Base-by-base conservation (phyloP, 2,888 invertebrate genomes). In the Metalampra italica region DNA sequence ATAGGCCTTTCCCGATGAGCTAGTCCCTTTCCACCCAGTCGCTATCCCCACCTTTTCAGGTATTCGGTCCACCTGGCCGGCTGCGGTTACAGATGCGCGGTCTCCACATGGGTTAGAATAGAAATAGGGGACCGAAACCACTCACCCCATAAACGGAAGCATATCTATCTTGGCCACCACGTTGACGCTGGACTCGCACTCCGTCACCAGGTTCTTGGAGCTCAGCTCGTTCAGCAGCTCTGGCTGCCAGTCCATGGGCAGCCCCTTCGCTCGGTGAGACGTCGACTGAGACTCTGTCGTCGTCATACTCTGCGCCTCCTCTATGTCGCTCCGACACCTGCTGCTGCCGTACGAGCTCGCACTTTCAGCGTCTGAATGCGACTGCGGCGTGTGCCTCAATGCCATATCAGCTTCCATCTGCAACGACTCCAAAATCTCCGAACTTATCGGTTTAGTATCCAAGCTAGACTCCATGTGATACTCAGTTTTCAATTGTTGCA, bases 81-180 rank as follows among this genome's bases (percentile, higher is more conserved):
- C n/a, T n/a, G n/a, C n/a, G n/a, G n/a, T n/a, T n/a, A n/a, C n/a
- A n/a, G n/a, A n/a, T n/a, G n/a, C n/a, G n/a, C n/a, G n/a, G n/a
- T 22, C 5, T 22, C 2, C 22, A 5, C 22, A 3, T 22, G 5
- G 3, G 22, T 3, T 3, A 22, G 22, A 22, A 22, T 22, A 22
- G 22, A 22, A 22, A n/a, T 51, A 13, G 8, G 32, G 11, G 32
- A 11, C 30, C 8, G 8, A 8, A 11, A 32, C 32, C 1, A 67
- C 86, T 79, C 45, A 87, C 87, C 84, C 84, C 78, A 88, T 84
- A 56, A 83, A 87, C 1, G 82, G 74, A 55, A 87, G 61, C 67
- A 68, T 72, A 36, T 85, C 75, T 9, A 87, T 83, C 54, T 72
- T 75, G 0, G 74, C 69, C 3, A 82, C 71, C 0, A 86, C 71